A percentile compares a stretch with the other conserved stretches of the same genome.
phyloP scores from a whole-genome alignment of 2,888 invertebrate genomes.

The Prionchulus punctatus region DNA sequence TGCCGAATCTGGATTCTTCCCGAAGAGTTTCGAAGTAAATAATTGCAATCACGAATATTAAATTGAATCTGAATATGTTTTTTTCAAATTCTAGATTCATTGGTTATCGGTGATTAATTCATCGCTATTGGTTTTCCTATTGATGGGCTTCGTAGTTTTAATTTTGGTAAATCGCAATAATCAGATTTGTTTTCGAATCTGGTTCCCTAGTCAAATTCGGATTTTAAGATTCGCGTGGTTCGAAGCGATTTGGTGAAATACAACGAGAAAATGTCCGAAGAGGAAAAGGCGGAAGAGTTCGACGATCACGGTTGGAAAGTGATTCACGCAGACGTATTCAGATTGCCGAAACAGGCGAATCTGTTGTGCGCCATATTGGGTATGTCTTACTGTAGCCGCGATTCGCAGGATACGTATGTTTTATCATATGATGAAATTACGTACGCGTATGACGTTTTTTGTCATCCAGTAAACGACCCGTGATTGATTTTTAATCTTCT shows the following conservation, averaged over 20 bases:
- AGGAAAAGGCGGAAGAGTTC: slow-evolving; percentile 23
- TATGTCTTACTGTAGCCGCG: too few relatives aligned
- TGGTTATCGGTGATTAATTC: slow-evolving; percentile 43
- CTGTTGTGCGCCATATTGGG: slow-evolving; percentile 41
- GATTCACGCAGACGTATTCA: slow-evolving; percentile 40
- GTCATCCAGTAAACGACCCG: too few relatives aligned
- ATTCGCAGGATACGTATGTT: too few relatives aligned
- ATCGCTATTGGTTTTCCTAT: slow-evolving; percentile 38
- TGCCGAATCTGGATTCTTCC: slow-evolving; percentile 37
- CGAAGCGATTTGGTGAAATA: slow-evolving; percentile 40
- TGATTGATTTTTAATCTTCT: not conserved
- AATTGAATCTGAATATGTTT: too few relatives aligned
- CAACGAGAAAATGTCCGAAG: slow-evolving; percentile 34
- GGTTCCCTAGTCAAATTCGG: not conserved
- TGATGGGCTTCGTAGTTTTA: slow-evolving; percentile 40
- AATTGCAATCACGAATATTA: too few relatives aligned
- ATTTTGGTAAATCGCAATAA: slow-evolving; percentile 35
- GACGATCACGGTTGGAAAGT: slow-evolving; percentile 41
- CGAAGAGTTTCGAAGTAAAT: slow-evolving; percentile 37
- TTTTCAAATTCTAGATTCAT: slow-evolving; percentile 34
- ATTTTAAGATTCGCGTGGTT: slow-evolving; percentile 37
- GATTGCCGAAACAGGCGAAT: slow-evolving; percentile 36
- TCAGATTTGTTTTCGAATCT: not conserved
- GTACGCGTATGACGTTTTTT: too few relatives aligned
- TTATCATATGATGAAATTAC: too few relatives aligned